Conservation (phyloP, 2,113 vertebrate species). For the Menidia beryllina region DNA sequence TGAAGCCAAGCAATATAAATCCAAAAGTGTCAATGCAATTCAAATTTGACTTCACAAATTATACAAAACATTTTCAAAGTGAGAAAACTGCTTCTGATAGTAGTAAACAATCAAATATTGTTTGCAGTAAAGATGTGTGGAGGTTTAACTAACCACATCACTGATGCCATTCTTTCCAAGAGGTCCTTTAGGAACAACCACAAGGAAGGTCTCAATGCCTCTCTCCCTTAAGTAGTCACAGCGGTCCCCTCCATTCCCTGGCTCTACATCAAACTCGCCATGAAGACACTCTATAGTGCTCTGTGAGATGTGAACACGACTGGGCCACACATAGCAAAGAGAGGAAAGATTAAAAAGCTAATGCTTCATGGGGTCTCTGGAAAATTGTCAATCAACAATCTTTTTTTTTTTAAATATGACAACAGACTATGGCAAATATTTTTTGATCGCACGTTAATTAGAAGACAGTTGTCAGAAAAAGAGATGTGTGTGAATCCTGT, state of each 20-base stretch:
- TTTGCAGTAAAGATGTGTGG: neutral
- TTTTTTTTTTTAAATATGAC: too few relatives aligned
- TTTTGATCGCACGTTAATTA: too few relatives aligned
- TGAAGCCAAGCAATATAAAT: too few relatives aligned
- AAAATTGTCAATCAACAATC: too few relatives aligned
- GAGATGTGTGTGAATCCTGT: too few relatives aligned
- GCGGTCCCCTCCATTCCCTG: constrained; percentile 88
- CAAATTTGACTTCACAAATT: too few relatives aligned
- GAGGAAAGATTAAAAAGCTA: neutral
- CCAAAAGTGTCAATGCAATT: too few relatives aligned
- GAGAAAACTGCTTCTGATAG: too few relatives aligned
- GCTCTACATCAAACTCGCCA: constrained; percentile 93
- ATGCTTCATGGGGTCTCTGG: too few relatives aligned
- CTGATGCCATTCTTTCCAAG: constrained; percentile 86
- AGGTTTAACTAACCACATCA: constrained; percentile 84
- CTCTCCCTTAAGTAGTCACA: constrained; percentile 93
- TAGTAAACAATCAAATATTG: neutral
- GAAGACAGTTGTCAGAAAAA: too few relatives aligned
- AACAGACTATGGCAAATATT: too few relatives aligned
- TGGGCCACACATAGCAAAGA: constrained; percentile 51
- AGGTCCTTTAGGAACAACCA: constrained; percentile 86
- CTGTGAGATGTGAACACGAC: constrained; percentile 95
- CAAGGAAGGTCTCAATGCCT: constrained; percentile 91
- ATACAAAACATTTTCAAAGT: too few relatives aligned
- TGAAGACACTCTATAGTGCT: constrained; percentile 92